Evolutionary conservation across 2,797 vertebrate species (phyloP).

Genomic region (Fratercula arctica): DNA sequence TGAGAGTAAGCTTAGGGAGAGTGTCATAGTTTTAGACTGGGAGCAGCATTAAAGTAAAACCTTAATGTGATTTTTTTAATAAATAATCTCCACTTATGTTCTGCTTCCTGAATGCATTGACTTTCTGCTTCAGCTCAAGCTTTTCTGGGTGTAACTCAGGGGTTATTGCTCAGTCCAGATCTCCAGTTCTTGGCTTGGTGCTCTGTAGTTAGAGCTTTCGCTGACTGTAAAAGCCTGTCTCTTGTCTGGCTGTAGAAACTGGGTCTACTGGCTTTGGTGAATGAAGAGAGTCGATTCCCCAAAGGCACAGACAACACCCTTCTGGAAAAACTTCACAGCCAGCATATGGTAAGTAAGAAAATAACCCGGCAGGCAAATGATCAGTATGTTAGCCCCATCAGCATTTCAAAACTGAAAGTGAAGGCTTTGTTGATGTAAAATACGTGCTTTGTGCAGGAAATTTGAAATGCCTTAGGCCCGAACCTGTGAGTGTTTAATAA

Average conservation of each 20-base stretch:
- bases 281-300: slow-evolving; percentile 93
- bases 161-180: slow-evolving; percentile 2
- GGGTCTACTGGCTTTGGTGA: slow-evolving; percentile 92
- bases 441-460: slow-evolving; percentile 37
- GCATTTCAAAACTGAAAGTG: slow-evolving; percentile 52
- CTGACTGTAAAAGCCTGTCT: slow-evolving; percentile 43
- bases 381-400: slow-evolving; percentile 51
- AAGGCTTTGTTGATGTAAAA: slow-evolving; percentile 47
- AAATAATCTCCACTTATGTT: background rate
- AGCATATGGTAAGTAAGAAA: slow-evolving; percentile 85
- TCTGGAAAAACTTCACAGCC: slow-evolving; percentile 91
- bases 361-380: slow-evolving; percentile 58
- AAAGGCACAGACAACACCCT: slow-evolving; percentile 94
- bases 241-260: slow-evolving; percentile 82
- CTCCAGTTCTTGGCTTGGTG: slow-evolving; percentile 2
- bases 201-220: background rate
- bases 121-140: background rate
- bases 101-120: background rate
- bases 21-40: background rate
- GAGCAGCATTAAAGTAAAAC: background rate
- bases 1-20: background rate
- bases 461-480: background rate
- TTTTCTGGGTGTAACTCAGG: background rate
- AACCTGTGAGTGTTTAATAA: background rate
- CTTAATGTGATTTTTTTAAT: background rate